Base-by-base conservation (phyloP, 2,113 vertebrate genomes). In the Cranoglanis bouderius region DNA sequence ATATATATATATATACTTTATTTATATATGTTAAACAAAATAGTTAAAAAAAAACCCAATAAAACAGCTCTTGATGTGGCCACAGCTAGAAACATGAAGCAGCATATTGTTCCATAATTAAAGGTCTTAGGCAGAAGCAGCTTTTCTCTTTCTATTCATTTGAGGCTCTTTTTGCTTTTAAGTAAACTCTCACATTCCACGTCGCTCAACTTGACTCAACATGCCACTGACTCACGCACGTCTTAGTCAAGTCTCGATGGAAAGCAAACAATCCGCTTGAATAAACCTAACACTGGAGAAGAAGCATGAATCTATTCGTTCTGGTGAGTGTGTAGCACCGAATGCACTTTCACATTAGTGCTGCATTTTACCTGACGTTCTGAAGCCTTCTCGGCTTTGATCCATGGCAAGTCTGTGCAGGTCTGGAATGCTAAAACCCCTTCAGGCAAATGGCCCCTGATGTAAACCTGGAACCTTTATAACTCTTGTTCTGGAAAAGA, bases 131-230 rank as follows among this genome's bases (percentile, higher is more conserved):
- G 18, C 57, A 61, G 72, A 35, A 55, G 59, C 75, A 51, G 29
- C 6, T 61, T 63, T 78, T 61, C 19, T 59, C 8, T 55, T 85
- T 75, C 53, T 0, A 6, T 81, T 81, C 49, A 81, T 80, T 80
- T 80, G 12, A 40, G 21, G 57, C 9, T 61, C 10, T 5, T n/a
- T 61, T 84, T 19, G 26, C 40, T 32, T 83, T 40, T 18, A 57
- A 12, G 10, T 57, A 16, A 87, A 81, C 72, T 78, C 18, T 26
- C 2, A 49, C 85, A 86, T 86, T 78, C 85, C 40, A 65, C 6
- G 24, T 84, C 59, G 8, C 35, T 51, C 14, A 0, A 14, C 19
- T 55, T 21, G 63, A 88, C 38, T 82, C 86, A 2, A 32, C 65
- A 13, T 13, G n/a, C 51, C 80, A 55, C 78, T 74, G 80, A 83